A percentile compares a stretch with the other conserved stretches of the same genome.
Conservation (phyloP, 2,888 invertebrate species). For the Entomobrya proxima region DNA sequence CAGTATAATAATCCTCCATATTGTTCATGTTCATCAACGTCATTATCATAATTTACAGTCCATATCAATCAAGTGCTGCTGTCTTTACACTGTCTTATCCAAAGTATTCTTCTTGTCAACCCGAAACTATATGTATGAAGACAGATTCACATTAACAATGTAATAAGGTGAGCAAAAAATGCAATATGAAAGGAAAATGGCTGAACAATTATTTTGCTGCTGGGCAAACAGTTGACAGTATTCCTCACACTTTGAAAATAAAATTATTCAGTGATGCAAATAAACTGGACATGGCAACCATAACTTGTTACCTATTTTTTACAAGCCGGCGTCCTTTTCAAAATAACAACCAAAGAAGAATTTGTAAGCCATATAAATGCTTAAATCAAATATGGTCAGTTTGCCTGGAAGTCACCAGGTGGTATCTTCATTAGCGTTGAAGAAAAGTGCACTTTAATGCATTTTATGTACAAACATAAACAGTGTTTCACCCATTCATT, state of each 20-base stretch:
- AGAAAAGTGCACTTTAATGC: not conserved
- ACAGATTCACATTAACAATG: not conserved
- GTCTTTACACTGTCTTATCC: not conserved
- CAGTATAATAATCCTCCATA: not conserved
- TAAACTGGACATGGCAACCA: not conserved
- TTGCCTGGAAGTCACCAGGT: slow-evolving; percentile 56
- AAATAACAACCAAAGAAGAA: not conserved
- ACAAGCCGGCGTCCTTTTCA: not conserved
- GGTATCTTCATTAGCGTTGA: not conserved
- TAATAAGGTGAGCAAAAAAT: not conserved
- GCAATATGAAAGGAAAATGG: not conserved
- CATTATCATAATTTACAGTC: slow-evolving; percentile 42
- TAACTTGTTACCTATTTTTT: not conserved
- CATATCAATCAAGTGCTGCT: slow-evolving; percentile 41
- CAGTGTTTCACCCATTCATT: not conserved
- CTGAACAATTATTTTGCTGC: slow-evolving; percentile 38
- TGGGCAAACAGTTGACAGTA: slow-evolving; percentile 16
- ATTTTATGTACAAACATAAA: not conserved
- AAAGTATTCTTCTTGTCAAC: slow-evolving; percentile 29
- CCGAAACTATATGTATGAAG: not conserved
- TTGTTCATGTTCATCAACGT: slow-evolving; percentile 41
- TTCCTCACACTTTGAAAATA: not conserved
- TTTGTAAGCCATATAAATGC: not conserved
- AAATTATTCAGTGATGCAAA: not conserved
- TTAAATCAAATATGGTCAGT: slow-evolving; percentile 65